A percentile compares a stretch with the other conserved stretches of the same genome.
phyloP scores from a whole-genome alignment of 2,797 vertebrate genomes.

The Hoplostethus atlanticus region DNA sequence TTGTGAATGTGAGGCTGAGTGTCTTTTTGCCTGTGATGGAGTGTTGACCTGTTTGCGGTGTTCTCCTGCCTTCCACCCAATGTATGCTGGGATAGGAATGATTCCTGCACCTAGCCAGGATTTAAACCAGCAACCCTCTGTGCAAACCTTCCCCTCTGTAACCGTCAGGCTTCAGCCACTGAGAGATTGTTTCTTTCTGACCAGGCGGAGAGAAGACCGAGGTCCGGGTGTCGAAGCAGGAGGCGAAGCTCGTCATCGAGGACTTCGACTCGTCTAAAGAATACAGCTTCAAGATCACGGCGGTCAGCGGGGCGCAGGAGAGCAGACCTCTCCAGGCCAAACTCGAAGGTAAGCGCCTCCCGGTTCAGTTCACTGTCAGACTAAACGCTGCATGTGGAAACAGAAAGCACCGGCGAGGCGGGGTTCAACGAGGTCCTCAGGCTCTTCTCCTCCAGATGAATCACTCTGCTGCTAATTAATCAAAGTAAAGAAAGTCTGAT shows the following conservation, averaged over 20 bases:
- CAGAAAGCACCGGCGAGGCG: too few species aligned
- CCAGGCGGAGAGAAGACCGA: slow-evolving; percentile 89
- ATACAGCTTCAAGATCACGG: slow-evolving; percentile 89
- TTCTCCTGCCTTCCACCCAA: too few species aligned
- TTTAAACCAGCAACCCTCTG: too few species aligned
- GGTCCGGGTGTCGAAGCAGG: slow-evolving; percentile 87
- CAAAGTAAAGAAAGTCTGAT: background rate
- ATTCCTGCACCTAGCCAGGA: too few species aligned
- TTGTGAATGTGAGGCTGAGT: too few species aligned
- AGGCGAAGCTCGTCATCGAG: slow-evolving; percentile 89
- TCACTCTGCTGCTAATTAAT: slow-evolving; percentile 9
- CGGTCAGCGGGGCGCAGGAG: slow-evolving; percentile 86
- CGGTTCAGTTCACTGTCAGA: too few species aligned
- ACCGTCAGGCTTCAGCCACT: too few species aligned
- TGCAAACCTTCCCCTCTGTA: too few species aligned
- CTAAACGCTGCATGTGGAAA: too few species aligned
- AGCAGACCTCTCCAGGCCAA: slow-evolving; percentile 91
- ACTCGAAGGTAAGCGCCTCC: slow-evolving; percentile 87
- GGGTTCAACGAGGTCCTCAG: background rate
- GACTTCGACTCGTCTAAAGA: slow-evolving; percentile 89
- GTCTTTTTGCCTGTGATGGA: too few species aligned
- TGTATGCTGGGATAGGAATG: too few species aligned
- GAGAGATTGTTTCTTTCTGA: slow-evolving; percentile 17
- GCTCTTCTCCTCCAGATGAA: slow-evolving; percentile 1
- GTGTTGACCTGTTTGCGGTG: too few species aligned